Base-by-base conservation (phyloP, 1,140 invertebrate species). In the Heterodera schachtii region DNA sequence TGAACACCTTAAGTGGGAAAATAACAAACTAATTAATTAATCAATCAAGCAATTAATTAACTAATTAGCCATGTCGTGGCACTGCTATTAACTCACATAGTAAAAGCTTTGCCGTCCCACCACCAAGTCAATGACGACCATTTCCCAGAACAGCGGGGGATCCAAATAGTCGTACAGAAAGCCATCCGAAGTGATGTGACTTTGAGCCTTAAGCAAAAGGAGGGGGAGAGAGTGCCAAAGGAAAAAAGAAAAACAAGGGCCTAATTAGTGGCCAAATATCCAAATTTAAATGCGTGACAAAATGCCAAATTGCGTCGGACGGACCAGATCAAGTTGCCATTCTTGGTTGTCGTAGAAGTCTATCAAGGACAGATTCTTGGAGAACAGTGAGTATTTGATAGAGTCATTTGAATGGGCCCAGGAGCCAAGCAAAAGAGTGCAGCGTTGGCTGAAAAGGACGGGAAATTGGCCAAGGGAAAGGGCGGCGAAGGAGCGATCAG, bases 281-380 rank as follows among this genome's bases (percentile, higher is more conserved):
- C n/a, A n/a, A n/a, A n/a, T n/a, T n/a, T n/a, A n/a, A n/a, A n/a
- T n/a, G n/a, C n/a, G n/a, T n/a, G n/a, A n/a, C n/a, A n/a, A n/a
- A n/a, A n/a, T n/a, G n/a, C n/a, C n/a, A n/a, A n/a, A n/a, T n/a
- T n/a, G n/a, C n/a, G n/a, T n/a, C n/a, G n/a, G n/a, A 41, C 43
- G 64, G 44, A 86, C 83, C 81, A 87, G 71, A 83, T 90, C 87
- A 41, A 89, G 69, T 74, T 90, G 85, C 88, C 89, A 89, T 84
- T 90, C 88, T 70, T 89, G 88, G 82, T 90, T 90, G 80, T 89
- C 89, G 66, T 89, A 89, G 60, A 90, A 89, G 77, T 89, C 88
- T 49, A 89, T 90, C 19, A 90, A 60, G 4, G 85, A 89, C 13
- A 89, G 78, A 67, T 88, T 90, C 46, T 89, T 87, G 3, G 87